phyloP scores from a whole-genome alignment of 2,113 vertebrate genomes.

The Sarotherodon lohbergeri region DNA sequence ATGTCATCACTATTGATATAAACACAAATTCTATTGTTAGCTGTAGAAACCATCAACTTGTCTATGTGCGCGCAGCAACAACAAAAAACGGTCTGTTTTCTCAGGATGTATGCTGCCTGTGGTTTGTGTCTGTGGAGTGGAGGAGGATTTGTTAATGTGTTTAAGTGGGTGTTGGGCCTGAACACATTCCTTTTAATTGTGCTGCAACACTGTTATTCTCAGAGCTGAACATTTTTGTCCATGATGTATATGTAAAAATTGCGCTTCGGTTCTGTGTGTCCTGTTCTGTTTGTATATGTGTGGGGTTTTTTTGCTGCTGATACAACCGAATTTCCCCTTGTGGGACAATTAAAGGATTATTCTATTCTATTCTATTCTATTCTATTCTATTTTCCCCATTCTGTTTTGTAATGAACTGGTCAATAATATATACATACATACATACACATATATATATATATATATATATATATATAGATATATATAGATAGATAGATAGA shows the following conservation, averaged over 20 bases:
- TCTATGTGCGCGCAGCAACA: not conserved
- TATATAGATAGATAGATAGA: too few species aligned
- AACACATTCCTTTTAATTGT: not conserved
- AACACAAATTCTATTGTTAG: not conserved
- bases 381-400: not conserved
- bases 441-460: too few species aligned
- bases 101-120: not conserved
- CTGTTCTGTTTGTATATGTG: too few species aligned
- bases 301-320: too few species aligned
- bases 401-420: not conserved
- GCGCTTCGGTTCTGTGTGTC: too few species aligned
- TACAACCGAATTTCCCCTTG: too few species aligned
- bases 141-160: not conserved
- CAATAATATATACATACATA: not conserved
- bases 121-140: not conserved
- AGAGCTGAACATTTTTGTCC: not conserved
- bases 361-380: too few species aligned
- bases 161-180: not conserved
- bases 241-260: too few species aligned
- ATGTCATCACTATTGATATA: not conserved
- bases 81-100: not conserved
- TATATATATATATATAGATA: too few species aligned
- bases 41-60: not conserved
- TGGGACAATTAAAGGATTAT: too few species aligned
- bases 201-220: not conserved